Conservation (phyloP, 2,888 invertebrate genomes). For the Chesias legatella region DNA sequence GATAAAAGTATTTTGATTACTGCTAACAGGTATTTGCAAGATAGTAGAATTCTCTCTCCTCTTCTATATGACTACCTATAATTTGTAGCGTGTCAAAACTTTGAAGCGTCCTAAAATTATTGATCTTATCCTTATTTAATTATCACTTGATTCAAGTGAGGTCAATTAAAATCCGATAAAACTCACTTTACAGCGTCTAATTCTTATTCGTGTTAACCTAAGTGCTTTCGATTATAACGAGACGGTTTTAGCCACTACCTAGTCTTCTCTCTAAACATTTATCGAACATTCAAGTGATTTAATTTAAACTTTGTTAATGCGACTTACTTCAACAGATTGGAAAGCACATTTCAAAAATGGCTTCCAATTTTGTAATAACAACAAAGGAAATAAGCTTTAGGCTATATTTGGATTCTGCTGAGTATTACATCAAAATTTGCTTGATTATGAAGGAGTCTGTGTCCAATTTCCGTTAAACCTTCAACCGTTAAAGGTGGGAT, state of each 20-base stretch:
- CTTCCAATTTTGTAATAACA: constrained; percentile 22
- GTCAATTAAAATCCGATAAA: no score
- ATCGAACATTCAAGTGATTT: constrained; percentile 23
- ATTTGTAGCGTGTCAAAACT: no score
- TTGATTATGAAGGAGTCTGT: constrained; percentile 58
- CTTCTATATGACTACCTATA: no score
- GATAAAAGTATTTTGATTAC: no score
- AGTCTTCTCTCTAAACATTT: constrained; percentile 19
- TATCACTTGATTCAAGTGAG: no score
- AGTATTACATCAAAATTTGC: constrained; percentile 40
- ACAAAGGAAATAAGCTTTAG: constrained; percentile 38
- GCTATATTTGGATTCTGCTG: constrained; percentile 39
- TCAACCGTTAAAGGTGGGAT: constrained; percentile 50
- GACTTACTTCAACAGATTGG: constrained; percentile 19
- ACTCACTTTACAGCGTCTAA: no score
- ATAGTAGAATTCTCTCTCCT: no score
- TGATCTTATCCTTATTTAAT: no score
- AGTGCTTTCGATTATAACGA: constrained; percentile 12
- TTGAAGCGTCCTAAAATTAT: no score
- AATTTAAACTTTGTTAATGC: constrained; percentile 18
- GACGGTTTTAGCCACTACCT: constrained; percentile 18
- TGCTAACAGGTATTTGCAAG: no score
- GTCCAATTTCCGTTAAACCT: constrained; percentile 65
- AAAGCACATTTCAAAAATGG: constrained; percentile 17
- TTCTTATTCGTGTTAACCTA: not conserved